Base-by-base conservation (phyloP, 2,888 invertebrate genomes). In the Lobophora halterata region DNA sequence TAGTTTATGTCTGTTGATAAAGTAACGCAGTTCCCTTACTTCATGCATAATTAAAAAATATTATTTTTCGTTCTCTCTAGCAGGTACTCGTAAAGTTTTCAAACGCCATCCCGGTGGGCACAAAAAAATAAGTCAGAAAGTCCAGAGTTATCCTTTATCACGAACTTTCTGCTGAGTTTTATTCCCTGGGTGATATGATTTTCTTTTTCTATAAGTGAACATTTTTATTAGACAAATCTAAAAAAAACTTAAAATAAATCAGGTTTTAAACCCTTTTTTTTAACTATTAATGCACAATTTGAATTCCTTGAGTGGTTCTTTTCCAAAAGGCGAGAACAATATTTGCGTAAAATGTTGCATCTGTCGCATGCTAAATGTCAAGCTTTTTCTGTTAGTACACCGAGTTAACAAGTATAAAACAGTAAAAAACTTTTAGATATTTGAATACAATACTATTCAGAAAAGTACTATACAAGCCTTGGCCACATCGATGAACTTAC, bases 311-410 rank as follows among this genome's bases (percentile, higher is more conserved):
- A 30, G n/a, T n/a, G n/a, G n/a, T 7, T 12, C 13, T 25, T 19
- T 13, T 24, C 29, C 12, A 10, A 45, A 44, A 13, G 57, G 55
- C 59, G 61, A 67, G 58, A 56, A 56, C 46, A 50, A 58, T 62
- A 68, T 72, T 71, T 41, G 63, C 57, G 59, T 58, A 57, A 57
- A 63, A 61, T 60, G 59, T 54, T 58, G 57, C 52, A 26, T 46
- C 52, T 46, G 52, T 46, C 56, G 48, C 40, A 31, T 45, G 52
- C 43, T 50, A 32, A 47, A 32, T 23, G 21, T 14, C 62, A 64
- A 62, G 70, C 70, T 66, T 73, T 69, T 69, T 65, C 61, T n/a
- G n/a, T n/a, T n/a, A n/a, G n/a, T n/a, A n/a, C n/a, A n/a, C n/a
- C n/a, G n/a, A n/a, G n/a, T n/a, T n/a, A n/a, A n/a, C n/a, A n/a